Percentiles rank a stretch among this genome's conserved stretches.
phyloP scores from a whole-genome alignment of 2,113 vertebrate genomes.

The Leucoraja erinaceus region DNA sequence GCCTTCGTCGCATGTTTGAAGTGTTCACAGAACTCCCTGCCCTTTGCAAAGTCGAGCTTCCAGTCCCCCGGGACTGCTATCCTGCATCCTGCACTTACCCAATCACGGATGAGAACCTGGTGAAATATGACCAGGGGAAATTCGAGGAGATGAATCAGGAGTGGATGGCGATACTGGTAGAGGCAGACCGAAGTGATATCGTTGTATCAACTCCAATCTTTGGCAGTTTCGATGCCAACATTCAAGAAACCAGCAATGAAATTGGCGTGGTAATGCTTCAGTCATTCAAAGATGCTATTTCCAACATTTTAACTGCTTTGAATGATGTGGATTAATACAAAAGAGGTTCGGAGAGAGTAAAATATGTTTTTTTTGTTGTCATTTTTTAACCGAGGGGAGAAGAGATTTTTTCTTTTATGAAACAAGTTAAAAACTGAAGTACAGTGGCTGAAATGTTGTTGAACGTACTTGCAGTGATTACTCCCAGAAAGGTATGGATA shows the following conservation, averaged over 20 bases:
- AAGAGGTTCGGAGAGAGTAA: not conserved
- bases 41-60: constrained; percentile 74
- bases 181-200: constrained; percentile 64
- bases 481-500: not conserved
- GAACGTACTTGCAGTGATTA: not conserved
- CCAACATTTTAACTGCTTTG: constrained; percentile 66
- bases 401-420: not conserved
- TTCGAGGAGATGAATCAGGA: constrained; percentile 64
- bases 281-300: constrained; percentile 72
- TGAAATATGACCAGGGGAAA: constrained; percentile 65
- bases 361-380: not conserved
- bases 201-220: constrained; percentile 71
- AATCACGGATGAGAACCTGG: constrained; percentile 64
- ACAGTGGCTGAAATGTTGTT: not conserved
- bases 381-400: not conserved
- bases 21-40: constrained; percentile 62
- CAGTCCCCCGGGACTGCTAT: constrained; percentile 85
- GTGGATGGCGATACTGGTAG: constrained; percentile 61
- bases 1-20: constrained; percentile 63
- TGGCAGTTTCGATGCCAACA: constrained; percentile 77
- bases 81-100: constrained; percentile 68
- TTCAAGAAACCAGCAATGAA: constrained; percentile 82
- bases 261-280: constrained; percentile 72
- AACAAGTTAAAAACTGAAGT: not conserved
- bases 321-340: constrained; percentile 48